Evolutionary conservation across 2,888 invertebrate species (phyloP).

Genomic region (Scaeva pyrastri): DNA sequence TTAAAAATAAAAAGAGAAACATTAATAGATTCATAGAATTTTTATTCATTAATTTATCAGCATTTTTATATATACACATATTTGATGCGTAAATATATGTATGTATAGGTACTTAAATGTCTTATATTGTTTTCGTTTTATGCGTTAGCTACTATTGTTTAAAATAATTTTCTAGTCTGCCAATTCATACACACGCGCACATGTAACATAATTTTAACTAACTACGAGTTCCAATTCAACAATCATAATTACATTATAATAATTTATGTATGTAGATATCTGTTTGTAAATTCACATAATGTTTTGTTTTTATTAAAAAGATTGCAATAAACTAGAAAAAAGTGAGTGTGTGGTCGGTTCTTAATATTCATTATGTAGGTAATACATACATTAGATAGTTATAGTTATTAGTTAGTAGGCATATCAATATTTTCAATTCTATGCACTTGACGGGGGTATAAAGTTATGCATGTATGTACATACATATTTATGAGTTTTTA

Average conservation of each 20-base stretch:
- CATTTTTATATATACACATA: slow-evolving; percentile 59
- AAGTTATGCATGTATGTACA: neutral
- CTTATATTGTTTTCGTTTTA: slow-evolving; percentile 43
- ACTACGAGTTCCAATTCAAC: slow-evolving; percentile 68
- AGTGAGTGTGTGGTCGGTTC: slow-evolving; percentile 70
- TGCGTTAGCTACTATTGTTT: slow-evolving; percentile 56
- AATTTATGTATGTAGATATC: slow-evolving; percentile 1
- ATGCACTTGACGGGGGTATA: neutral
- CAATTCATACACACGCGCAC: slow-evolving; percentile 69
- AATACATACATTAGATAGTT: neutral
- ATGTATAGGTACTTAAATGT: slow-evolving; percentile 43
- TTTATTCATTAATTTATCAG: slow-evolving; percentile 71
- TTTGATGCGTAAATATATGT: neutral
- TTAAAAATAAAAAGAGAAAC: neutral
- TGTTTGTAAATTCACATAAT: slow-evolving; percentile 61
- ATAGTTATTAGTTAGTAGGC: neutral
- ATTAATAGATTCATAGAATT: slow-evolving; percentile 71
- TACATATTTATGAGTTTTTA: slow-evolving; percentile 28
- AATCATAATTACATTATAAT: slow-evolving; percentile 41
- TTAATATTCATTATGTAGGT: slow-evolving; percentile 33
- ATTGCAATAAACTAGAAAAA: slow-evolving; percentile 59
- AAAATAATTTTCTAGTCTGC: slow-evolving; percentile 39
- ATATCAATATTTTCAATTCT: neutral
- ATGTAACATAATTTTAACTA: slow-evolving; percentile 69
- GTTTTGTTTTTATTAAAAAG: slow-evolving; percentile 25